A percentile compares a stretch with the other conserved stretches of the same genome.
Evolutionary conservation across 1,140 invertebrate genomes (phyloP).

Genomic region (Drosophila pseudoobscura): DNA sequence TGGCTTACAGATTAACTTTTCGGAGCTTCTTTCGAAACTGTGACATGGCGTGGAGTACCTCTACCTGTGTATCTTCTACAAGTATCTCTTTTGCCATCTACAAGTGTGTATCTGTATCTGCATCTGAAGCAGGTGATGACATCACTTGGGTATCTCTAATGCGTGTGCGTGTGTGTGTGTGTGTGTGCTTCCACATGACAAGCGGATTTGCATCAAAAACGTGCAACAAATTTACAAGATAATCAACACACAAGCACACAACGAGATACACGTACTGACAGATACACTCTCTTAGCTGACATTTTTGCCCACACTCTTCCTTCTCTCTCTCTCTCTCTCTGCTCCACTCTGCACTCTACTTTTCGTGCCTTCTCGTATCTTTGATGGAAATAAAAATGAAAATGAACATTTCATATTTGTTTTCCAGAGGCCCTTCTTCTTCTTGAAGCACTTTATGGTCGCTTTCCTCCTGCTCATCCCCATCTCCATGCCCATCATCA

Average conservation of each 20-base stretch:
- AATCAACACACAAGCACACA: conserved; percentile 43
- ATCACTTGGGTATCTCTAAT: conserved; percentile 56
- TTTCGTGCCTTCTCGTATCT: background rate
- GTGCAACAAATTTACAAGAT: conserved; percentile 67
- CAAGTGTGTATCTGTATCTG: conserved; percentile 5
- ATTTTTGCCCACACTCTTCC: background rate
- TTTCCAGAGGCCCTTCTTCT: conserved; percentile 5
- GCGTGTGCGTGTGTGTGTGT: conserved; percentile 25
- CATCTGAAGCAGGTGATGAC: conserved; percentile 48
- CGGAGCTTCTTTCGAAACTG: conserved; percentile 8
- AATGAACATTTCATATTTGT: conserved; percentile 36
- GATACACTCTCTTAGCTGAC: conserved; percentile 6
- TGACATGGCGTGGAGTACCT: conserved; percentile 21
- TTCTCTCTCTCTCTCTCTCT: too few relatives aligned
- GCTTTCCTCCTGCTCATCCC: conserved; percentile 2
- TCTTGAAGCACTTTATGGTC: conserved; percentile 20
- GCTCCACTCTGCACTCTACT: background rate
- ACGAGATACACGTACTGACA: conserved; percentile 37
- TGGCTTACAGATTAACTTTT: conserved; percentile 17
- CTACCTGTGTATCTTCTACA: too few relatives aligned
- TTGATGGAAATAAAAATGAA: conserved; percentile 21
- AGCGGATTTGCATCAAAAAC: conserved; percentile 61
- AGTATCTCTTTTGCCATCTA: conserved; percentile 8
- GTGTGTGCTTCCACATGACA: conserved; percentile 43
- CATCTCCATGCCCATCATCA: too few relatives aligned